These are phyloP conservation scores for Aplodontia rufa DNA, from an alignment of 2,113 vertebrate species.

Conservation along the genomic window DNA sequence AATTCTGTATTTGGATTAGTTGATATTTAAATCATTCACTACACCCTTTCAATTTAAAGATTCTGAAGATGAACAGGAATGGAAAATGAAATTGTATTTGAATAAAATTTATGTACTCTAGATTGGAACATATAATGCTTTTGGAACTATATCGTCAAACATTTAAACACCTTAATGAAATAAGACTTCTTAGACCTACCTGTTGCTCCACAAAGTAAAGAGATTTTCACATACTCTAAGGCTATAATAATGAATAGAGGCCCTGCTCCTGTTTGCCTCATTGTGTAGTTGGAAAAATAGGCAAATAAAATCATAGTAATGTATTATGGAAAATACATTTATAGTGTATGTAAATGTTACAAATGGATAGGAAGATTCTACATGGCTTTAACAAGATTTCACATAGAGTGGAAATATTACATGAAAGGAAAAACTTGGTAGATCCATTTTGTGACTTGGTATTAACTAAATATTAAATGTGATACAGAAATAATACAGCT, in stretches of 20 bases:
- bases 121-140: background rate
- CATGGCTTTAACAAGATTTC: background rate
- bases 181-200: background rate
- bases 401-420: background rate
- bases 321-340: background rate
- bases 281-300: background rate
- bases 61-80: conserved; percentile 40
- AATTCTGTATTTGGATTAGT: conserved; percentile 21
- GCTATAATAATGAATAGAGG: background rate
- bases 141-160: background rate
- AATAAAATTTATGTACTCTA: conserved; percentile 32
- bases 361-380: background rate
- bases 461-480: background rate
- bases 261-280: background rate
- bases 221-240: background rate
- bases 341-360: background rate
- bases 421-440: background rate
- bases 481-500: background rate
- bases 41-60: background rate
- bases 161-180: background rate
- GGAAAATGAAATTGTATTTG: conserved; percentile 37
- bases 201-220: background rate
- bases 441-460: background rate
- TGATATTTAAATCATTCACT: conserved; percentile 31
- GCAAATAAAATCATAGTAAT: background rate